Conservation (phyloP, 2,113 vertebrate species). For the Ascaphus truei region DNA sequence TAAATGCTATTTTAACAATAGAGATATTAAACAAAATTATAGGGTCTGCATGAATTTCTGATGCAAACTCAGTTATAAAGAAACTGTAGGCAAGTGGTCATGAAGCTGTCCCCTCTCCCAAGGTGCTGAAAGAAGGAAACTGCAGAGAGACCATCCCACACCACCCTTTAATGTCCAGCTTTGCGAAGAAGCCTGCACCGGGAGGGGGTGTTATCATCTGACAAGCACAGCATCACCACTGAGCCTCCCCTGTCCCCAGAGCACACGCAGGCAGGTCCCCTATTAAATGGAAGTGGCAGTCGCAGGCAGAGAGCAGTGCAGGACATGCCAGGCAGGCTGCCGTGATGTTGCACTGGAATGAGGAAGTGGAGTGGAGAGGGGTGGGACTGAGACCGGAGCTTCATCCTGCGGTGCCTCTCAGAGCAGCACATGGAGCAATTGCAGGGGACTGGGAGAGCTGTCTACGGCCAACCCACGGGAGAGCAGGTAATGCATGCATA, state of each 20-base stretch:
- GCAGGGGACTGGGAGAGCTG: conserved; percentile 75
- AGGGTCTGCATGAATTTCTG: too few relatives aligned
- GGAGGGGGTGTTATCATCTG: conserved; percentile 26
- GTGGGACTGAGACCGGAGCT: conserved; percentile 73
- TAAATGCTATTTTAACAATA: too few relatives aligned
- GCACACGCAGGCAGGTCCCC: conserved; percentile 5
- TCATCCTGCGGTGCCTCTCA: conserved; percentile 67
- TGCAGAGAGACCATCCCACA: too few relatives aligned
- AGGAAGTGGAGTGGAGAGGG: conserved; percentile 85
- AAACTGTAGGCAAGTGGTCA: too few relatives aligned
- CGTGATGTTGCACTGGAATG: conserved; percentile 83
- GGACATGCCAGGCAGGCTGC: conserved; percentile 5
- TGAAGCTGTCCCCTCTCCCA: too few relatives aligned
- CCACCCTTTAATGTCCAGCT: background rate
- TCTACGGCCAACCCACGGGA: conserved; percentile 75
- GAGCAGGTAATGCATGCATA: conserved; percentile 72
- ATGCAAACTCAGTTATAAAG: too few relatives aligned
- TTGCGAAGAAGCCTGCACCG: background rate
- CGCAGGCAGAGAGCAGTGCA: background rate
- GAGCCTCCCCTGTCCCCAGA: background rate
- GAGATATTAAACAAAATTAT: too few relatives aligned
- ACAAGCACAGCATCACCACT: conserved; percentile 9
- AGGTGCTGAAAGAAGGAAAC: too few relatives aligned
- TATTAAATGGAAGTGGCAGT: conserved; percentile 15
- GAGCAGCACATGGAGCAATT: conserved; percentile 76